Conservation (phyloP, 2,113 vertebrate species). For the Actenoides hombroni region DNA sequence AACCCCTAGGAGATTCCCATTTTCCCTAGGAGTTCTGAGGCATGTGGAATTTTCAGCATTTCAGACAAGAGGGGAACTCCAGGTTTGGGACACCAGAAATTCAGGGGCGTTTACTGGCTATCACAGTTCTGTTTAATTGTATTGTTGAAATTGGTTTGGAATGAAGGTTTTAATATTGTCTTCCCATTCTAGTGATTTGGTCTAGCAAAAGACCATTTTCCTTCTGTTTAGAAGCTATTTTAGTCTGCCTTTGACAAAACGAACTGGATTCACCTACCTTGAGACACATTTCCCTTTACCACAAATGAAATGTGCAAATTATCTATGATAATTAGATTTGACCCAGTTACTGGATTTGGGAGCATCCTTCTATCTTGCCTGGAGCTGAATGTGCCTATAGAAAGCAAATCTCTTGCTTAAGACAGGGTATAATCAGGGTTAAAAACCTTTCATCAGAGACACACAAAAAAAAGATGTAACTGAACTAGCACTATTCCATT, state of each 20-base stretch:
- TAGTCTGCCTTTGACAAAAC: background rate
- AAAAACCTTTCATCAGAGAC: constrained; percentile 31
- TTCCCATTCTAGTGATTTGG: background rate
- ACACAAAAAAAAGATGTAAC: background rate
- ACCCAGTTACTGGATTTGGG: constrained; percentile 60
- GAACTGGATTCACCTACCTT: constrained; percentile 35
- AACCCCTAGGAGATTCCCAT: background rate
- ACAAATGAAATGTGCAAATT: constrained; percentile 50
- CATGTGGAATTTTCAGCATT: background rate
- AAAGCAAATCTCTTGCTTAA: constrained; percentile 16
- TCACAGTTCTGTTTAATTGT: background rate
- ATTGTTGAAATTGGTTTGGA: background rate
- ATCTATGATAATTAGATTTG: constrained; percentile 64
- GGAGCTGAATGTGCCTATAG: constrained; percentile 26
- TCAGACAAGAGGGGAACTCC: background rate
- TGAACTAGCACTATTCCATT: background rate
- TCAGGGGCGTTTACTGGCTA: background rate
- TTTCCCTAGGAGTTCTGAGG: background rate
- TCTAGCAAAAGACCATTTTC: background rate
- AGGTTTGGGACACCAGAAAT: background rate
- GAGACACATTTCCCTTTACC: constrained; percentile 28
- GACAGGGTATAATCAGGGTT: constrained; percentile 40
- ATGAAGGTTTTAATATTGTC: background rate
- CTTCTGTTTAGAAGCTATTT: constrained; percentile 14
- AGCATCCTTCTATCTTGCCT: constrained; percentile 51